phyloP scores from a whole-genome alignment of 2,113 vertebrate genomes.

The Nansenia antarctica region DNA sequence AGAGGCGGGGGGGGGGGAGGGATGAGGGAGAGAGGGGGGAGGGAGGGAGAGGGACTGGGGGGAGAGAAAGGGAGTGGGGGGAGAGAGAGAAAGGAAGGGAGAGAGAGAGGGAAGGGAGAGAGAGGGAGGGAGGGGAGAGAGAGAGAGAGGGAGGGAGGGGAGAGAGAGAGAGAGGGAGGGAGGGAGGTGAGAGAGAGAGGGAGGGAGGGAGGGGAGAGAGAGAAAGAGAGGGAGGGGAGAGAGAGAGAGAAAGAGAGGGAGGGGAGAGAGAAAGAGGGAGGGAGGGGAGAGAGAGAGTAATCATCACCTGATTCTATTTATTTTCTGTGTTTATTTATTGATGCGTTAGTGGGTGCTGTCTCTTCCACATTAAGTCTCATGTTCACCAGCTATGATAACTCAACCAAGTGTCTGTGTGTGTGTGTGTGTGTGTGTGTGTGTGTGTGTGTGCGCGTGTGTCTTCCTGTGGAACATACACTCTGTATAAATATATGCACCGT shows the following conservation, averaged over 20 bases:
- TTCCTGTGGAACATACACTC: too few relatives aligned
- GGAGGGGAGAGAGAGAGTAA: neutral
- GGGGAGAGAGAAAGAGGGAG: neutral
- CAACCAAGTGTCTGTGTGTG: too few relatives aligned
- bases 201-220: neutral
- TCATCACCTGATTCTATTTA: neutral
- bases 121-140: too few relatives aligned
- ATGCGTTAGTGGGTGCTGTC: too few relatives aligned
- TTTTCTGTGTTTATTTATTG: constrained; percentile 7
- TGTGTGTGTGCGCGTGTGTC: too few relatives aligned
- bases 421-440: too few relatives aligned
- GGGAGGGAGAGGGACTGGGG: neutral
- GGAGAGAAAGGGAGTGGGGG: too few relatives aligned
- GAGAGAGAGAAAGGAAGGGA: too few relatives aligned
- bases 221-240: neutral
- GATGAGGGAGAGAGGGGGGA: neutral
- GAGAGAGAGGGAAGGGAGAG: neutral
- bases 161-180: neutral
- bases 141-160: neutral
- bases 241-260: neutral
- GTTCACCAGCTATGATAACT: too few relatives aligned
- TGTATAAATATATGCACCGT: too few relatives aligned
- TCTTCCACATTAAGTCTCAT: too few relatives aligned
- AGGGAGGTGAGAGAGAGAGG: neutral
- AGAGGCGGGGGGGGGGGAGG: neutral